These are phyloP conservation scores for Meriones psammophilus DNA, from an alignment of 2,797 vertebrate genomes.

Conservation along the genomic window DNA sequence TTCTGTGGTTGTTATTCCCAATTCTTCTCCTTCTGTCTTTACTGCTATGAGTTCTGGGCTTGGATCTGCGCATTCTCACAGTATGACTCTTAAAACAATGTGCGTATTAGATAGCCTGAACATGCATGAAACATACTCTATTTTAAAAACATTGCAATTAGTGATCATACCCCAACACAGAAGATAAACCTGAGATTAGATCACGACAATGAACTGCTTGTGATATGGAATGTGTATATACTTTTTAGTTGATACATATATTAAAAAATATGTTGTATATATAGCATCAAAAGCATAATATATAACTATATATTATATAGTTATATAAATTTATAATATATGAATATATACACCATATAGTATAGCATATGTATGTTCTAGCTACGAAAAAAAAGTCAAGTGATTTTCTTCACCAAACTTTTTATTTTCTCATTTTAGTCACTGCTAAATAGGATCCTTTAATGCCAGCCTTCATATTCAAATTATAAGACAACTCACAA, in stretches of 20 bases:
- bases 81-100: neutral
- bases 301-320: too few species aligned
- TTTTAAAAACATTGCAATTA: constrained; percentile 64
- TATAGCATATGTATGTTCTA: neutral
- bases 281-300: too few species aligned
- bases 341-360: too few species aligned
- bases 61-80: neutral
- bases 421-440: constrained; percentile 55
- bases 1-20: neutral
- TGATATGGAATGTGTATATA: neutral
- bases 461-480: neutral
- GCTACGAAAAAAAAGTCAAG: neutral
- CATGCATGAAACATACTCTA: constrained; percentile 61
- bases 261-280: too few species aligned
- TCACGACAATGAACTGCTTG: constrained; percentile 62
- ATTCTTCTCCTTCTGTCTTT: neutral
- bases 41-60: neutral
- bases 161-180: constrained; percentile 39
- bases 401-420: constrained; percentile 56
- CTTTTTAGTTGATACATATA: neutral
- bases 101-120: constrained; percentile 28
- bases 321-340: too few species aligned
- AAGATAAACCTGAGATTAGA: constrained; percentile 71
- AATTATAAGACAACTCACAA: neutral
- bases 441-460: neutral